These are phyloP conservation scores for Austrolebias charrua DNA, from an alignment of 2,797 vertebrate genomes.

Conservation along the genomic window DNA sequence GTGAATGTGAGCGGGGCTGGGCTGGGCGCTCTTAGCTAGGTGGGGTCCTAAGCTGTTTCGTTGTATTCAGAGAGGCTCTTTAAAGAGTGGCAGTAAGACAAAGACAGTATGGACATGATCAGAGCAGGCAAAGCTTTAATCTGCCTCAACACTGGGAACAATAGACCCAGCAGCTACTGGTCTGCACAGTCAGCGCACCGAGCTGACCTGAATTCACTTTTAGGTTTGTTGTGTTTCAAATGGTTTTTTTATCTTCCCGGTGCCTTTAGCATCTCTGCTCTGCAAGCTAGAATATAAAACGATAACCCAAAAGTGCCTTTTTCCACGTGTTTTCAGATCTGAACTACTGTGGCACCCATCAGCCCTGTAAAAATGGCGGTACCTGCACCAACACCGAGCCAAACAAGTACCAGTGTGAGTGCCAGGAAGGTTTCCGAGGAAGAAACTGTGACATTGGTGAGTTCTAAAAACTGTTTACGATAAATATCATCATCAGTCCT, in stretches of 20 bases:
- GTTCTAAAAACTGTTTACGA: constrained; percentile 19
- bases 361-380: constrained; percentile 80
- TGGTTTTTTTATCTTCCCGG: neutral
- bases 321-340: constrained; percentile 69
- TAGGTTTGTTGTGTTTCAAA: constrained; percentile 3
- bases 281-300: neutral
- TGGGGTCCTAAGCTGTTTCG: constrained; percentile 60
- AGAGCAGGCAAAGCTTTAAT: constrained; percentile 59
- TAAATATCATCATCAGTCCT: neutral
- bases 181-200: constrained; percentile 27
- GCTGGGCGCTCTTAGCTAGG: constrained; percentile 55
- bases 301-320: neutral
- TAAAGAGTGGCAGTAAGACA: constrained; percentile 56
- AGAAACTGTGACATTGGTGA: constrained; percentile 83
- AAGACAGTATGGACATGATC: constrained; percentile 50
- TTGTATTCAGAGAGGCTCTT: constrained; percentile 46
- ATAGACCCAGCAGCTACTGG: constrained; percentile 53
- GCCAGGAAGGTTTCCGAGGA: constrained; percentile 80
- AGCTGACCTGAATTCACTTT: constrained; percentile 32
- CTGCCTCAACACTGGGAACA: constrained; percentile 45
- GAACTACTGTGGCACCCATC: constrained; percentile 85
- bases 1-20: constrained; percentile 63
- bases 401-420: constrained; percentile 83
- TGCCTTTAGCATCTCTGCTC: neutral
- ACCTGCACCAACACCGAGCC: constrained; percentile 85